Base-by-base conservation (phyloP, 2,888 invertebrate genomes). In the Apamea anceps region DNA sequence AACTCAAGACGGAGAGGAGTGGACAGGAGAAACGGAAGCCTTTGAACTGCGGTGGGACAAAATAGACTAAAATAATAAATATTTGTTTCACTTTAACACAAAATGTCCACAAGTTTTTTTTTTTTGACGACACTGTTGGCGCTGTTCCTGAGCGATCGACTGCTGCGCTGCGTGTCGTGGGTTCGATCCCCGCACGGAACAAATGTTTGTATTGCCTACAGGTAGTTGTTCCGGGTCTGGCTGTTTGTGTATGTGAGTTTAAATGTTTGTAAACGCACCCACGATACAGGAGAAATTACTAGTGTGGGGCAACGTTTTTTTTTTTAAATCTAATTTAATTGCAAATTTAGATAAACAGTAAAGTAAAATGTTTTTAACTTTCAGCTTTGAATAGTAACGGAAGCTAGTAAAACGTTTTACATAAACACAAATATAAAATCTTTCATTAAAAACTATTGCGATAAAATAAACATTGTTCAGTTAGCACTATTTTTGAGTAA, bases 371-470 rank as follows among this genome's bases (percentile, higher is more conserved):
- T 77, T 63, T 48, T 37, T 0, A 78, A 25, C 28, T 51, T 32
- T 62, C 42, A 60, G 60, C 13, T 28, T 48, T 77, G 25, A 62
- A 62, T 62, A 28, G 4, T 42, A 75, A 51, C 60, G 78, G 78
- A 78, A 78, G 42, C 51, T 15, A 62, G 28, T 77, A 60, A 67
- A 78, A 60, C 48, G 37, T 48, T 37, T 13, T 77, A 67, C 18
- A 77, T 60, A 78, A 78, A 78, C 77, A 77, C 57, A 51, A 51
- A 67, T 51, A 62, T 77, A 42, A 71, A 77, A 51, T 62, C 0
- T 78, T 79, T 78, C 48, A 13, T 51, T 62, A 60, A 62, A 70
- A 77, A 28, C 15, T 18, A 32, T 62, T 42, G 48, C 10, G 42
- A 18, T 21, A 8, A 28, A 60, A 68, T 42, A 79, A 79, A 68